Percentiles rank a stretch among this genome's conserved stretches.
Evolutionary conservation across 1,140 invertebrate species (phyloP).

Genomic region (Helicoverpa zea): DNA sequence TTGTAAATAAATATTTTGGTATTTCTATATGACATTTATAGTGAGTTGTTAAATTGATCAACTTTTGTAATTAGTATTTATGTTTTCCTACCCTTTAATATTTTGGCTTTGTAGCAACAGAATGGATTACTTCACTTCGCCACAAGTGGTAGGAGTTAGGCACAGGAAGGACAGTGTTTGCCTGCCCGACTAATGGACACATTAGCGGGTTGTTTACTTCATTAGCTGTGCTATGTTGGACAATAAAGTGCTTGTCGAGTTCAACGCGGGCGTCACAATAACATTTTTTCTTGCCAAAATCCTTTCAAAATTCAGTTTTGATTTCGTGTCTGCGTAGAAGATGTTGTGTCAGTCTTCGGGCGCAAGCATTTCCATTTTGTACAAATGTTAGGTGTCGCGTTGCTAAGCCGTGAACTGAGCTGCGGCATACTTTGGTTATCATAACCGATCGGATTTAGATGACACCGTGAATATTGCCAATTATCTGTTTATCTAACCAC

Average conservation of each 20-base stretch:
- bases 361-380: too few relatives aligned
- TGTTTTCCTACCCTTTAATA: background rate
- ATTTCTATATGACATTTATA: background rate
- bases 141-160: background rate
- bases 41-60: background rate
- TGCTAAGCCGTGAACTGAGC: too few relatives aligned
- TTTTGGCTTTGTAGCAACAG: background rate
- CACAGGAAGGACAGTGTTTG: background rate
- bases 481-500: constrained; percentile 1
- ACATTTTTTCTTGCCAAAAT: too few relatives aligned
- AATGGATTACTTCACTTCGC: too few relatives aligned
- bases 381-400: too few relatives aligned
- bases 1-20: background rate
- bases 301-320: too few relatives aligned
- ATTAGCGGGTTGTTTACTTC: constrained; percentile 25
- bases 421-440: too few relatives aligned
- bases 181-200: background rate
- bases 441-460: background rate
- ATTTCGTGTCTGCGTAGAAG: too few relatives aligned
- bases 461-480: background rate
- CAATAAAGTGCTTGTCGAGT: background rate
- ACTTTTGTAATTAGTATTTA: background rate
- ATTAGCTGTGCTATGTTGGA: constrained; percentile 3
- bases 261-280: too few relatives aligned
- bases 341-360: too few relatives aligned